A percentile compares a stretch with the other conserved stretches of the same genome.
Evolutionary conservation across 2,113 vertebrate species (phyloP).

Genomic region (Erythrocercus mccallii): DNA sequence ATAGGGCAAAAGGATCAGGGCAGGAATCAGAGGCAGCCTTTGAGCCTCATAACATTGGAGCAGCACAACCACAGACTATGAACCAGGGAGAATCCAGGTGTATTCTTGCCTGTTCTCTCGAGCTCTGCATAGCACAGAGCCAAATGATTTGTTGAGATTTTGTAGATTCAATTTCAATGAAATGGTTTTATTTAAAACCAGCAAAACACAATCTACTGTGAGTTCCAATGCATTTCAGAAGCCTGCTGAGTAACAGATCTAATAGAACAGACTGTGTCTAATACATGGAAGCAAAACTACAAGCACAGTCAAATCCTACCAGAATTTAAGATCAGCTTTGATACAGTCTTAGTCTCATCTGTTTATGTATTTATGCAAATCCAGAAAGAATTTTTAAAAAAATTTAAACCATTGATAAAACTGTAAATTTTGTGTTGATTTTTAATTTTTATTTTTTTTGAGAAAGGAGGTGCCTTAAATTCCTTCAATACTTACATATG

Average conservation of each 20-base stretch:
- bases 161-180: not conserved
- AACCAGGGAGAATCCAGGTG: not conserved
- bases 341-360: not conserved
- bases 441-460: not conserved
- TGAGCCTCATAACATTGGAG: not conserved
- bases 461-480: not conserved
- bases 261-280: not conserved
- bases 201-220: not conserved
- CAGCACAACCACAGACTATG: not conserved
- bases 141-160: not conserved
- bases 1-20: not conserved
- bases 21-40: not conserved
- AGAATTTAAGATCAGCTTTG: not conserved
- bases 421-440: not conserved
- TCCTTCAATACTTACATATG: not conserved
- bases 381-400: not conserved
- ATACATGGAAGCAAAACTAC: not conserved
- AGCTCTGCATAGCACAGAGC: not conserved
- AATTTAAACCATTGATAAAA: not conserved
- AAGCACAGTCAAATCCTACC: not conserved
- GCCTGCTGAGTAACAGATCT: not conserved
- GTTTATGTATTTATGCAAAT: not conserved
- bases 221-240: not conserved
- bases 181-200: not conserved
- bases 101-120: not conserved